phyloP scores from a whole-genome alignment of 2,113 vertebrate species.

The Chionodraco myersi region DNA sequence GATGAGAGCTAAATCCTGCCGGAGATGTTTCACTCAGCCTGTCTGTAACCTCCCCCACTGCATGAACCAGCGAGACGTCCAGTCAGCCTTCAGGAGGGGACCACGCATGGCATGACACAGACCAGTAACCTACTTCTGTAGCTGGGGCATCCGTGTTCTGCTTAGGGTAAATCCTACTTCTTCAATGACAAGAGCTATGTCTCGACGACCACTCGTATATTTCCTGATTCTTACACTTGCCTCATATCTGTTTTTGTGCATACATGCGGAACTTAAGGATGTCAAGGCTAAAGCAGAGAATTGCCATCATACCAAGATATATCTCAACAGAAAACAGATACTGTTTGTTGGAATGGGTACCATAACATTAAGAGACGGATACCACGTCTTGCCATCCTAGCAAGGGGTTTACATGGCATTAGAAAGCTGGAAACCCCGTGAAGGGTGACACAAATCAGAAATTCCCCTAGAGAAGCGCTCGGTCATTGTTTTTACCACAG shows the following conservation, averaged over 20 bases:
- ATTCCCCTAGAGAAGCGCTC: conserved; percentile 16
- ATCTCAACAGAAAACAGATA: background rate
- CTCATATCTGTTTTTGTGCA: background rate
- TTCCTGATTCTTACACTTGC: conserved; percentile 15
- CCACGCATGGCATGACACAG: conserved; percentile 41
- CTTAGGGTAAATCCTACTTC: background rate
- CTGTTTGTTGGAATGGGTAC: background rate
- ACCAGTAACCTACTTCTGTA: conserved; percentile 65
- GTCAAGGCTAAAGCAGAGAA: background rate
- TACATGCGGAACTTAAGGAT: conserved; percentile 31
- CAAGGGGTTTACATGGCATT: no score
- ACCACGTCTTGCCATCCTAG: background rate
- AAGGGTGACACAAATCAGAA: conserved; percentile 31
- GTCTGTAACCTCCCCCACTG: conserved; percentile 63
- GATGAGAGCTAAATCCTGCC: conserved; percentile 42
- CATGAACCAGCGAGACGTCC: conserved; percentile 48
- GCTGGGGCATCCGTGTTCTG: conserved; percentile 27
- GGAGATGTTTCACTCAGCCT: conserved; percentile 50
- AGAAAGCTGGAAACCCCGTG: conserved; percentile 14
- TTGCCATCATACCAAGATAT: rapidly evolving
- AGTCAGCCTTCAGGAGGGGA: conserved; percentile 54
- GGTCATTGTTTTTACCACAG: conserved; percentile 11
- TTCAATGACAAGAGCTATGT: background rate
- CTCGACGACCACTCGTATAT: background rate
- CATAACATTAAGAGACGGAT: background rate